Base-by-base conservation (phyloP, 2,888 invertebrate genomes). In the Cryptus armator region DNA sequence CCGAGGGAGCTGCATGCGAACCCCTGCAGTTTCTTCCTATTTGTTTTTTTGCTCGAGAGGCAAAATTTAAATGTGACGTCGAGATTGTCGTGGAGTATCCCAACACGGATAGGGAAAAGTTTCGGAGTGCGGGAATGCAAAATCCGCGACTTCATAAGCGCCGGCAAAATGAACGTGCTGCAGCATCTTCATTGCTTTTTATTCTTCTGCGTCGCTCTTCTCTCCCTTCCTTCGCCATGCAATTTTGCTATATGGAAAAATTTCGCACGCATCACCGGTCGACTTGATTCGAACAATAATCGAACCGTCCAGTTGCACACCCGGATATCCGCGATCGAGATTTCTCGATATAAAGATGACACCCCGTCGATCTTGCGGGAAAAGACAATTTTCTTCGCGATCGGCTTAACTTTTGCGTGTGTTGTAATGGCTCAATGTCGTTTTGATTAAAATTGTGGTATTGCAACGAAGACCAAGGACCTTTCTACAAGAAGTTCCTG, bases 301-400 rank as follows among this genome's bases (percentile, higher is more conserved):
- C 48, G 10, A 51, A 24, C 24, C 68, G 48, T 19, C 19, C 83
- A 83, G 79, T 53, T n/a, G 24, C 14, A 43, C 19, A 70, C 44
- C 68, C 48, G 32, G 72, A 78, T 83, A 79, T 70, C 53, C 72
- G 37, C 79, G 78, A 83, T 68, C 51, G 72, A 6, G 19, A 32
- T 66, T 59, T 43, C 37, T 59, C 43, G 24, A 68, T 68, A 78
- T 62, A 79, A 78, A 83, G 59, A 83, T 78, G 78, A 74, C 67
- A 68, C 19, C n/a, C 62, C 44, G 74, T 16, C 29, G 46, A 32
- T 68, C 29, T 37, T 32, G 29, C 24, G 16, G 16, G 78, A 78
- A 83, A 46, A 59, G 59, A 7, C 43, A 59, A 14, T 67, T 56
- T 67, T 43, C 19, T 14, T 37, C 44, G 44, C 14, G 16, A 66